Evolutionary conservation across 2,797 vertebrate species (phyloP).

Genomic region (Heterohyrax brucei): DNA sequence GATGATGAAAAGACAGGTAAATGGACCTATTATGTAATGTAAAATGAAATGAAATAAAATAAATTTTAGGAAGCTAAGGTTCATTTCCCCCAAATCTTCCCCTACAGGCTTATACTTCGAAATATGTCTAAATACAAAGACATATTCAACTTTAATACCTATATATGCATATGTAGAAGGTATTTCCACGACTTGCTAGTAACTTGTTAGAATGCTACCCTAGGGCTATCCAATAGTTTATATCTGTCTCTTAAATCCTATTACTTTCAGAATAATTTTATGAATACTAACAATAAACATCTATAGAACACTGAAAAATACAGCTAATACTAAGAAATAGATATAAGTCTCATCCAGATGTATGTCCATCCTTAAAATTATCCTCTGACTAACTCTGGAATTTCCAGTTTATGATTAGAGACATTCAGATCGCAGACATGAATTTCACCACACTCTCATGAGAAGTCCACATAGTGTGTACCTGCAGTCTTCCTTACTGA

Average conservation of each 20-base stretch:
- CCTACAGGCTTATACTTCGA: background rate
- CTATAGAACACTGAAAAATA: conserved; percentile 53
- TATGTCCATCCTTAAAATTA: conserved; percentile 38
- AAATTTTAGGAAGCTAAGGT: background rate
- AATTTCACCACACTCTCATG: background rate
- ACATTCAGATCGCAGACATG: background rate
- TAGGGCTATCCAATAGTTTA: background rate
- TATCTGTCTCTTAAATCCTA: conserved; percentile 33
- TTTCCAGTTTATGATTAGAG: background rate
- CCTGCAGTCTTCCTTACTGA: conserved; percentile 48
- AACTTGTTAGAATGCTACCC: background rate
- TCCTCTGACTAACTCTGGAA: conserved; percentile 24
- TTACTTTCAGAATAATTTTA: conserved; percentile 63
- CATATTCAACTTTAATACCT: conserved; percentile 43
- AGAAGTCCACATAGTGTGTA: fast-evolving
- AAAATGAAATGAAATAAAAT: conserved; percentile 71
- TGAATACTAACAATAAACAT: conserved; percentile 20
- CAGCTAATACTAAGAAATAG: background rate
- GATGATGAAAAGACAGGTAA: background rate
- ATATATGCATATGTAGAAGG: background rate
- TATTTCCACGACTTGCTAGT: conserved; percentile 36
- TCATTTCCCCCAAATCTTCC: background rate
- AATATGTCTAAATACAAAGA: background rate
- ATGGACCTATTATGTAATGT: background rate
- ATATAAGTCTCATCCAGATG: background rate